Base-by-base conservation (phyloP, 2,888 invertebrate species). In the Leucophora obtusa region DNA sequence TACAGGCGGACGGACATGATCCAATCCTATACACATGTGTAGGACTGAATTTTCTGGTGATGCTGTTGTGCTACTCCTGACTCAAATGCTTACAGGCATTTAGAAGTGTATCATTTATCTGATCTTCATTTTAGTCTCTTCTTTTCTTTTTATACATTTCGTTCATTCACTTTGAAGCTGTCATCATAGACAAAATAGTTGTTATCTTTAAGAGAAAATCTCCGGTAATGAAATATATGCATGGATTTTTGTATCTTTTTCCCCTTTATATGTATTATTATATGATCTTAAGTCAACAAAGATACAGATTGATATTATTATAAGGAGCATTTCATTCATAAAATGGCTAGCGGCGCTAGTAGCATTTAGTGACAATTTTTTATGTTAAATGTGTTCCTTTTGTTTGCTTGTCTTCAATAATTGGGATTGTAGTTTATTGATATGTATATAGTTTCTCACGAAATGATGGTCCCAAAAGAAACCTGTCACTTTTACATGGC, bases 151-250 rank as follows among this genome's bases (percentile, higher is more conserved):
- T 47, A 14, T 47, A 6, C 8, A 56, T 69, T 54, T 62, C 54
- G 56, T 69, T 71, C 59, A 60, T 68, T 71, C 77, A 78, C 71
- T 66, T 14, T 72, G 60, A 78, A 72, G 66, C 81, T 77, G 81
- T 81, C 81, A 81, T 81, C 81, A 81, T 81, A 81, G 81, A 81
- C 81, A 81, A 81, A 81, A 81, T 81, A 81, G 81, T 81, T 81
- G 73, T 81, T 81, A 81, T 81, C 81, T 81, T 62, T 62, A 73
- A 81, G 66, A 38, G 74, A 66, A 56, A 10, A 81, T 81, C 81
- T 74, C 81, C 81, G 81, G 33, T 60, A 43, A 35, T 53, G 3
- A 18, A 18, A 53, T 11, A 7, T 50, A 78, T 38, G 50, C 58
- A 43, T 60, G 15, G 59, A 53, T 50, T 56, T 17, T 54, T 43